Conservation (phyloP, 1,140 invertebrate genomes). For the Drosophila nikananu region DNA sequence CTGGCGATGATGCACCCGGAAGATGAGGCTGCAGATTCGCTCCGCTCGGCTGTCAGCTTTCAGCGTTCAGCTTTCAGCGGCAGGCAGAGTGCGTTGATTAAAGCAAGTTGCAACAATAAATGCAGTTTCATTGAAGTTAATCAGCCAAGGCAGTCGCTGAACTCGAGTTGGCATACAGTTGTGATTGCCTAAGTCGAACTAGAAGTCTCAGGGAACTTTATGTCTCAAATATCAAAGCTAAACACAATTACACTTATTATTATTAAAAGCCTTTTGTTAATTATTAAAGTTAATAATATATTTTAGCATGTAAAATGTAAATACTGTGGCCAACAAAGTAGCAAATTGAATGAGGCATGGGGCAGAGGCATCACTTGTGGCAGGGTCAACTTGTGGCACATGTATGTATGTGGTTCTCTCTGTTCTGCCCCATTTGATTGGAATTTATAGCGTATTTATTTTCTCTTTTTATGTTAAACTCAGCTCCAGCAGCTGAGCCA, state of each 20-base stretch:
- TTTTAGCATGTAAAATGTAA: accelerated
- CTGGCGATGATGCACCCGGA: slow-evolving; percentile 66
- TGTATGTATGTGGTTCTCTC: not conserved
- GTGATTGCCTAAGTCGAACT: not conserved
- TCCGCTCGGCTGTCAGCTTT: slow-evolving; percentile 1
- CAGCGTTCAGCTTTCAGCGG: slow-evolving; percentile 2
- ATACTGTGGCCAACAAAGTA: slow-evolving; percentile 53
- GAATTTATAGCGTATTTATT: slow-evolving; percentile 72
- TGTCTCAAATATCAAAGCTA: slow-evolving; percentile 7
- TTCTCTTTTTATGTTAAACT: not conserved
- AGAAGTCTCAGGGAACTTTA: not conserved
- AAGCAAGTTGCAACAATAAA: slow-evolving; percentile 78
- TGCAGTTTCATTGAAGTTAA: slow-evolving; percentile 83
- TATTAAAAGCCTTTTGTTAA: no score
- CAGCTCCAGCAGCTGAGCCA: not conserved
- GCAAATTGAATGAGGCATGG: slow-evolving; percentile 61
- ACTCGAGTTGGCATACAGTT: slow-evolving; percentile 30
- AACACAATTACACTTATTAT: not conserved
- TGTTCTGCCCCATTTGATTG: slow-evolving; percentile 60
- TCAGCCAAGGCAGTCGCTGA: slow-evolving; percentile 71
- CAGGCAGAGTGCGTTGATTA: slow-evolving; percentile 62
- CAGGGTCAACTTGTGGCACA: slow-evolving; percentile 49
- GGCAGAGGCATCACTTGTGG: slow-evolving; percentile 9
- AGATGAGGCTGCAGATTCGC: slow-evolving; percentile 66
- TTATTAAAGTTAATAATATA: not conserved